These are phyloP conservation scores for Contarinia nasturtii DNA, from an alignment of 1,140 invertebrate species.

Conservation along the genomic window DNA sequence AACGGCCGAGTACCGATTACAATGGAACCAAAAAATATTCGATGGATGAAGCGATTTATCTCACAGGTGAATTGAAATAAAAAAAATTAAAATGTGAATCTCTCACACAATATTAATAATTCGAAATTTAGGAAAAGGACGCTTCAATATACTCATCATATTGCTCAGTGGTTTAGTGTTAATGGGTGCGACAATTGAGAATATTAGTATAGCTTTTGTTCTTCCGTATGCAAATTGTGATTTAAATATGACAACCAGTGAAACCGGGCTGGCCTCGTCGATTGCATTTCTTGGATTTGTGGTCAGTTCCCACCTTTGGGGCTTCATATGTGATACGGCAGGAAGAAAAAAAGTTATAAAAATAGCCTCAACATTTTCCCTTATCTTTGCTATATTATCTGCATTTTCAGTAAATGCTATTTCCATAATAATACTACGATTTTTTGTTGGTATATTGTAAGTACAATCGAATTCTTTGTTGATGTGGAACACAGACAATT, in stretches of 20 bases:
- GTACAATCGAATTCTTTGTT: constrained; percentile 8
- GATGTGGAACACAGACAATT: too few species aligned
- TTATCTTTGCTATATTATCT: constrained; percentile 39
- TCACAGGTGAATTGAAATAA: too few species aligned
- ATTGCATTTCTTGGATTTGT: constrained; percentile 43
- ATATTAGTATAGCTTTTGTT: constrained; percentile 16
- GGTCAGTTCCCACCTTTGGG: constrained; percentile 46
- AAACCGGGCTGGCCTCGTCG: constrained; percentile 45
- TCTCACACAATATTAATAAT: too few species aligned
- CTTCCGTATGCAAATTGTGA: constrained; percentile 29
- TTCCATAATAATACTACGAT: constrained; percentile 45
- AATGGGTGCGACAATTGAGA: constrained; percentile 20
- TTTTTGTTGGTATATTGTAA: constrained; percentile 57
- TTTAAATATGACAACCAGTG: constrained; percentile 33
- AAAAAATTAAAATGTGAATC: too few species aligned
- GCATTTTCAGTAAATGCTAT: constrained; percentile 48
- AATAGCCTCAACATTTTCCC: constrained; percentile 42
- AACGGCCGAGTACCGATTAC: too few species aligned
- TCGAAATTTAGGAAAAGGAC: too few species aligned
- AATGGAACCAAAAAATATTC: too few species aligned
- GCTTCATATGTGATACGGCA: constrained; percentile 53
- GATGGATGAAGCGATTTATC: too few species aligned
- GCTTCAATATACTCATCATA: constrained; percentile 15
- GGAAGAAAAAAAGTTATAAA: constrained; percentile 49
- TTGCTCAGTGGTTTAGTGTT: constrained; percentile 16